A percentile compares a stretch with the other conserved stretches of the same genome.
These are phyloP conservation scores for Sipha maydis DNA, from an alignment of 2,888 invertebrate genomes.

Conservation along the genomic window DNA sequence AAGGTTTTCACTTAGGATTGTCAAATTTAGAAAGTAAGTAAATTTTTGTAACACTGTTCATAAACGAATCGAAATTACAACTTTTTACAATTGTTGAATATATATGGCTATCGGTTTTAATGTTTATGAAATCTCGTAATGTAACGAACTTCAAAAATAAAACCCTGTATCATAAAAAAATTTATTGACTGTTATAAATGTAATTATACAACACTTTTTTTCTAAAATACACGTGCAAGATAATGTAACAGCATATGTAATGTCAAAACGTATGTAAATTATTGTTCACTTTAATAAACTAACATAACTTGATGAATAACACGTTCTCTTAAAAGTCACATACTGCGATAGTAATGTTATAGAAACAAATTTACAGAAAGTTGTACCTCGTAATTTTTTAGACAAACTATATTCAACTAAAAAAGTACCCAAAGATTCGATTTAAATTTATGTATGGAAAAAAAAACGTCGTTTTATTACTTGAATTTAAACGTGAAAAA, in stretches of 20 bases:
- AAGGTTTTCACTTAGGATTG: no score
- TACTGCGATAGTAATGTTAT: slow-evolving; percentile 16
- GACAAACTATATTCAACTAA: background rate
- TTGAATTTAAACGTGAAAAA: background rate
- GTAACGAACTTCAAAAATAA: background rate
- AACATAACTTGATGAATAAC: slow-evolving; percentile 35
- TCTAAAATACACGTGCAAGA: background rate
- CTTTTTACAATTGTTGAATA: background rate
- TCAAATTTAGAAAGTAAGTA: background rate
- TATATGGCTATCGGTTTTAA: background rate
- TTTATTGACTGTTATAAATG: background rate
- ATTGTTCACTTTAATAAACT: slow-evolving; percentile 20
- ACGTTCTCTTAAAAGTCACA: slow-evolving; percentile 32
- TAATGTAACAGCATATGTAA: background rate
- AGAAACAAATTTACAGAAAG: slow-evolving; percentile 10
- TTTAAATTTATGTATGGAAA: background rate
- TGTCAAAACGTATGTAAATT: slow-evolving; percentile 27
- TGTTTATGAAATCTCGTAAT: background rate
- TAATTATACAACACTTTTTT: slow-evolving; percentile 25
- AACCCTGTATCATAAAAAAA: background rate
- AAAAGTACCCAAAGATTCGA: background rate
- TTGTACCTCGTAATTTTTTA: background rate
- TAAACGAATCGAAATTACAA: background rate
- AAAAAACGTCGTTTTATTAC: background rate
- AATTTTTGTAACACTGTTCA: background rate